phyloP scores from a whole-genome alignment of 2,797 vertebrate species.

The Dendrocincla tyrannina region DNA sequence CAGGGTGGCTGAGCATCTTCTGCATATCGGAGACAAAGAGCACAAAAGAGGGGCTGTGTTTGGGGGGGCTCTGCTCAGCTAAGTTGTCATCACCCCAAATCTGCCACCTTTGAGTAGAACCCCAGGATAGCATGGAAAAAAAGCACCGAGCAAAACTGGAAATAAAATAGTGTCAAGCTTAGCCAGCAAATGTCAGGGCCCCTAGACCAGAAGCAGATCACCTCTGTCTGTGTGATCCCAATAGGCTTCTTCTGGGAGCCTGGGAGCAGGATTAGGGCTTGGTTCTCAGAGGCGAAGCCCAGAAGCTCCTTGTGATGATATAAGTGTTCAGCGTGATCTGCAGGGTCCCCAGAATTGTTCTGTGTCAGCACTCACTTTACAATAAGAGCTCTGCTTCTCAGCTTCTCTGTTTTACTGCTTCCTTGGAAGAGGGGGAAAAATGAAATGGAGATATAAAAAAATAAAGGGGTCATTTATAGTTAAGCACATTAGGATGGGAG shows the following conservation, averaged over 20 bases:
- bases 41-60: not conserved
- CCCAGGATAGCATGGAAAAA: not conserved
- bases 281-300: not conserved
- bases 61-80: not conserved
- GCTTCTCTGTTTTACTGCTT: constrained; percentile 18
- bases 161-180: not conserved
- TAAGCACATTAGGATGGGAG: constrained; percentile 41
- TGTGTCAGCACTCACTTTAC: not conserved
- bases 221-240: not conserved
- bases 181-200: not conserved
- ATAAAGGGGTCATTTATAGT: constrained; percentile 60
- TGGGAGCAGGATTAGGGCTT: not conserved
- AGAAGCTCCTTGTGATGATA: not conserved
- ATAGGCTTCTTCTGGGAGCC: not conserved
- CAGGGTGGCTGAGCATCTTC: constrained; percentile 8
- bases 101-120: not conserved
- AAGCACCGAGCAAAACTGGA: not conserved
- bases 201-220: not conserved
- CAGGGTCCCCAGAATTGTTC: not conserved
- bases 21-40: not conserved
- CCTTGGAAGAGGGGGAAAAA: constrained; percentile 27
- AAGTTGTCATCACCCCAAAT: not conserved
- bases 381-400: not conserved
- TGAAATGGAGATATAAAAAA: constrained; percentile 49
- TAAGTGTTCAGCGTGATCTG: not conserved